These are phyloP conservation scores for Lithophane ornitopus DNA, from an alignment of 2,888 invertebrate genomes.

Conservation along the genomic window DNA sequence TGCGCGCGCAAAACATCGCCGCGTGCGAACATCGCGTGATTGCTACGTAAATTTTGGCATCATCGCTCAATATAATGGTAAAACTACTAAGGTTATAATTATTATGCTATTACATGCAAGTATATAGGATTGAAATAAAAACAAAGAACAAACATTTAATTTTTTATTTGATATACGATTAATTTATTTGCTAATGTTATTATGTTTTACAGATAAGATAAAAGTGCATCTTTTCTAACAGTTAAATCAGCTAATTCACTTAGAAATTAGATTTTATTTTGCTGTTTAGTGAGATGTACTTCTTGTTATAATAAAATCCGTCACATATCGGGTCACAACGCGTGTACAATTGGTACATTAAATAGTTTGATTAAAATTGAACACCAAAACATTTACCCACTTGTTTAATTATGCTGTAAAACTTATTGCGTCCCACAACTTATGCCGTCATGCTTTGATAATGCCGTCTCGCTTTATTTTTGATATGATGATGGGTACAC, in stretches of 20 bases:
- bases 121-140: conserved; percentile 27
- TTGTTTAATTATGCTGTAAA: neutral
- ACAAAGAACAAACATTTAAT: conserved; percentile 11
- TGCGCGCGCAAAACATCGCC: neutral
- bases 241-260: conserved; percentile 11
- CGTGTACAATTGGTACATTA: conserved; percentile 10
- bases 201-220: conserved; percentile 39
- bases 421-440: neutral
- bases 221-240: conserved; percentile 24
- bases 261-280: conserved; percentile 15
- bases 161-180: conserved; percentile 52
- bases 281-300: conserved; percentile 43
- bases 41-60: neutral
- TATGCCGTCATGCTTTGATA: neutral
- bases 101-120: neutral
- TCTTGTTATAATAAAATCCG: conserved; percentile 18
- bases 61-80: neutral
- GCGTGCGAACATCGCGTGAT: neutral
- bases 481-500: neutral
- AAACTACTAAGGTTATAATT: neutral
- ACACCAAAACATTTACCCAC: neutral
- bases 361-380: conserved; percentile 6
- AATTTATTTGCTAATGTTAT: conserved; percentile 51
- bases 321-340: neutral
- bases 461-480: neutral